Base-by-base conservation (phyloP, 2,888 invertebrate genomes). In the Hirudinaria manillensis region DNA sequence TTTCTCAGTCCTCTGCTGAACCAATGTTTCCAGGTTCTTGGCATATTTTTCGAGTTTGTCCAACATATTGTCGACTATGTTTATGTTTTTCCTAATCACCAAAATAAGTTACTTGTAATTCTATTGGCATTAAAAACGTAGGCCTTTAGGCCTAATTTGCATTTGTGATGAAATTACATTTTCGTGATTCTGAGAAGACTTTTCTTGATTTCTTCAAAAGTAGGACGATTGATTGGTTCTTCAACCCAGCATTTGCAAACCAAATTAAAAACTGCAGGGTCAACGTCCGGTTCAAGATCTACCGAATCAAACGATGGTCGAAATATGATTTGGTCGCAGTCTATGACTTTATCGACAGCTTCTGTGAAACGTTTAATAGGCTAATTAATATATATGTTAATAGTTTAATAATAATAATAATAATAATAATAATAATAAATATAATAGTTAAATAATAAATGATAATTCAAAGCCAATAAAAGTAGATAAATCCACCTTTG, bases 191-290 rank as follows among this genome's bases (percentile, higher is more conserved):
- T 61, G 61, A 27, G 61, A 1, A 61, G 24, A 7, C 16, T 7
- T 45, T 72, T 72, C 19, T 72, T 56, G n/a, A 72, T 72, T 36
- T 32, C 53, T n/a, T 72, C 72, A 27, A 72, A 72, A 2, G 72
- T 29, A 45, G 72, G 72, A 32, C 72, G 38, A 32, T 27, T 32
- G 32, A 21, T 24, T 21, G 72, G 56, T 1, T 72, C 34, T 72
- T 72, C 72, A 1, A 24, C 32, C 72, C 72, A 72, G 56, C 72
- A 72, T 29, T 72, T 53, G 21, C 27, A 6, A 29, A 72, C 34
- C 29, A 72, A 55, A 53, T 51, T 29, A 1, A 32, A 7, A 32
- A 72, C 27, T 4, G 34, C 34, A 24, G 55, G 72, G 32, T 72
- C 29, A 27, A 56, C 34, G 10, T 56, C 72, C 6, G 53, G 19